Conservation (phyloP, 2,113 vertebrate species). For the Elanus axillaris region DNA sequence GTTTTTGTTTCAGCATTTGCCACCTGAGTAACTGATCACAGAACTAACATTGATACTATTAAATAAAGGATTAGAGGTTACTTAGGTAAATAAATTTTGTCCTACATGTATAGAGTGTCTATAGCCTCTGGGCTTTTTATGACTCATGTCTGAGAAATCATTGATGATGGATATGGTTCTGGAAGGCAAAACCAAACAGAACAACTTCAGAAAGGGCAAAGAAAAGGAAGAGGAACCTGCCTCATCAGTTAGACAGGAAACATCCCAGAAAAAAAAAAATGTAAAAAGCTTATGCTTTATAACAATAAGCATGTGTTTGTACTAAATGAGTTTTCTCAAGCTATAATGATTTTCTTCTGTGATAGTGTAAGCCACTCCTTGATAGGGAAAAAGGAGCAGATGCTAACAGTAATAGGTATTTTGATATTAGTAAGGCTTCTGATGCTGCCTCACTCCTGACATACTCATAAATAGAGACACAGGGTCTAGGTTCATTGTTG, state of each 20-base stretch:
- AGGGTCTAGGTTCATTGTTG: background rate
- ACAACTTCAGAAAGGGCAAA: background rate
- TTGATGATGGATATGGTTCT: background rate
- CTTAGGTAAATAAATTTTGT: background rate
- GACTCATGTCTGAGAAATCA: background rate
- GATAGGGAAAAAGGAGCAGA: background rate
- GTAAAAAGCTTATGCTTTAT: background rate
- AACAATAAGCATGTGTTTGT: background rate
- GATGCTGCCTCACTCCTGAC: background rate
- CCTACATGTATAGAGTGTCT: background rate
- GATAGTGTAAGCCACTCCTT: background rate
- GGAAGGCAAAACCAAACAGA: background rate
- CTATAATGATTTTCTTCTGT: background rate
- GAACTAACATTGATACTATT: background rate
- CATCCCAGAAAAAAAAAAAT: background rate
- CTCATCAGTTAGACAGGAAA: background rate
- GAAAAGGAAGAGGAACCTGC: background rate
- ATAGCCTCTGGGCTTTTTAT: background rate
- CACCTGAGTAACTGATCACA: background rate
- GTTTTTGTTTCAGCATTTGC: background rate
- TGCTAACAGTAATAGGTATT: background rate
- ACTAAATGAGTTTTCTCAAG: background rate
- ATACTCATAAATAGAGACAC: background rate
- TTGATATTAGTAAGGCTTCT: background rate
- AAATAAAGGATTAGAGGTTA: background rate